Evolutionary conservation across 2,888 invertebrate species (phyloP), one percentile per base, ranked within the genome.

Genomic region (Cordilura impudica): DNA sequence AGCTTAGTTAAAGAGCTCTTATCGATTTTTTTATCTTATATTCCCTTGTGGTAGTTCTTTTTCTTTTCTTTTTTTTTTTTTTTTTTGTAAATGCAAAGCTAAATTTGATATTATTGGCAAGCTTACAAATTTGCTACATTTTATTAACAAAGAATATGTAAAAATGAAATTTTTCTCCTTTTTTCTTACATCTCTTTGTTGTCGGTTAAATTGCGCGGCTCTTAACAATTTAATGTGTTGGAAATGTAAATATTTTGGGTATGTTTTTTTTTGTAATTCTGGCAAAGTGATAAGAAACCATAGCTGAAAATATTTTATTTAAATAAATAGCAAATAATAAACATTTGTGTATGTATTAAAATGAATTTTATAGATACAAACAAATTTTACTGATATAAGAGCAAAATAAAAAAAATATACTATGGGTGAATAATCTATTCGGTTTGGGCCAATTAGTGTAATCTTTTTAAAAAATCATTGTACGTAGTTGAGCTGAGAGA

Each of bases 141-240:
- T 39, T 65, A 39, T 35, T 65, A 21, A 31, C 16, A 31, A 14
- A 53, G 1, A 23, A 21, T 53, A 16, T 43, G 23, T 21, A 26
- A 8, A 47, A 16, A 47, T 19, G 14, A 31, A 63, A 49, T 19
- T 12, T 18, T 54, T 26, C 35, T 51, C 18, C 5, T 63, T 35
- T 21, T 21, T 23, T 23, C 10, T 14, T 35, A 10, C n/a, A n/a
- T n/a, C n/a, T n/a, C n/a, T n/a, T n/a, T n/a, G n/a, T 31, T 6
- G 31, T 31, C 26, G 49, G 12, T 49, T 21, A 35, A 69, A 35
- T 49, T 69, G 47, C 21, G 35, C 47, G 21, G 19, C 67, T 49
- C 23, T 49, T 67, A 67, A 23, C 31, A 69, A 69, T 69, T 69
- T 69, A 69, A 69, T 69, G 67, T 49, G 56, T 47, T 56, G 67